A percentile compares a stretch with the other conserved stretches of the same genome.
Evolutionary conservation across 2,888 invertebrate genomes (phyloP).

Genomic region (Leucophenga maculata): DNA sequence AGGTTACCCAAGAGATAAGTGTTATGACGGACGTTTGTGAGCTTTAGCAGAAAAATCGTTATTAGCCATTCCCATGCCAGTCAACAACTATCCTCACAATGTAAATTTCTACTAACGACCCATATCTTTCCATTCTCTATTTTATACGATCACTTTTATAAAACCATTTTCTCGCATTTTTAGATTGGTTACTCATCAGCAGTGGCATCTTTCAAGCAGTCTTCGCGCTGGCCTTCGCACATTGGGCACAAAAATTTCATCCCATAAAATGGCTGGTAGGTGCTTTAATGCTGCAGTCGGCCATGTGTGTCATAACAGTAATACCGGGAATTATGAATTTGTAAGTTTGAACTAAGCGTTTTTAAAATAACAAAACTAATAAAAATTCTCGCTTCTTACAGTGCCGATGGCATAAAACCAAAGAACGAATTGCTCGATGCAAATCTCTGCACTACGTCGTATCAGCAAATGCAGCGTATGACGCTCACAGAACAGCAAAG

Average conservation of each 20-base stretch:
- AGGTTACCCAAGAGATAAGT: too few relatives aligned
- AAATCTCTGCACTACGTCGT: slow-evolving; percentile 56
- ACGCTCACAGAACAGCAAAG: slow-evolving; percentile 57
- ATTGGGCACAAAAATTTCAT: slow-evolving; percentile 77
- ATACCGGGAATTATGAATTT: slow-evolving; percentile 75
- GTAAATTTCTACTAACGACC: too few relatives aligned
- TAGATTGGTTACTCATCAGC: slow-evolving; percentile 76
- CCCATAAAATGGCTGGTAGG: slow-evolving; percentile 76
- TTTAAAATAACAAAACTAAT: neutral
- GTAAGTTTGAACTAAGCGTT: slow-evolving; percentile 51
- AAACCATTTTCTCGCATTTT: slow-evolving; percentile 47
- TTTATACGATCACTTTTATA: neutral
- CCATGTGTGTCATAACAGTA: slow-evolving; percentile 73
- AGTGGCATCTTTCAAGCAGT: slow-evolving; percentile 75
- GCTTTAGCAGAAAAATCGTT: too few relatives aligned
- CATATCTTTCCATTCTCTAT: too few relatives aligned
- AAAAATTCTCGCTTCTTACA: slow-evolving; percentile 25
- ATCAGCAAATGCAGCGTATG: slow-evolving; percentile 46
- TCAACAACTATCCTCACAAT: too few relatives aligned
- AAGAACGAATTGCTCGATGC: slow-evolving; percentile 44
- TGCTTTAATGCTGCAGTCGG: slow-evolving; percentile 74
- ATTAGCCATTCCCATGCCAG: too few relatives aligned
- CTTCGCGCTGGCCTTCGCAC: slow-evolving; percentile 74
- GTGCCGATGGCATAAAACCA: slow-evolving; percentile 48
- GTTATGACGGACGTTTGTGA: too few relatives aligned